Evolutionary conservation across 2,888 invertebrate genomes (phyloP).

Genomic region (Pterostichus niger): DNA sequence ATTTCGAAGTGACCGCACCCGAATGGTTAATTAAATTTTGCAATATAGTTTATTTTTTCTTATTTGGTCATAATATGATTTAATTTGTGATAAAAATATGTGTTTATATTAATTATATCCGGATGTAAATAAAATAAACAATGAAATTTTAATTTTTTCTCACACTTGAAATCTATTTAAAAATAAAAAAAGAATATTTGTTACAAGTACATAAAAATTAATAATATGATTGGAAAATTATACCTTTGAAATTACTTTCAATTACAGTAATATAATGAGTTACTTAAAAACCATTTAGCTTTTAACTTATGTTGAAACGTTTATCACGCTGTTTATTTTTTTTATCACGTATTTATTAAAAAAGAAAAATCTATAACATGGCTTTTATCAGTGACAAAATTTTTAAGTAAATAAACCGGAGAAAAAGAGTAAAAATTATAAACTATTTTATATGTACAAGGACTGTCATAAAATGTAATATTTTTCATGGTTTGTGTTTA

Average conservation of each 20-base stretch:
- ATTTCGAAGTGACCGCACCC: slow-evolving; percentile 8
- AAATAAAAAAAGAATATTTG: not conserved
- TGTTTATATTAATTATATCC: too few species aligned
- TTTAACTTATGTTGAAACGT: not conserved
- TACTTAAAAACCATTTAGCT: slow-evolving; percentile 2
- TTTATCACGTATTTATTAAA: slow-evolving; percentile 4
- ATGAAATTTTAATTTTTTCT: too few species aligned
- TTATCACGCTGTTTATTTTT: slow-evolving; percentile 32
- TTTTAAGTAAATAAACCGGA: slow-evolving; percentile 16
- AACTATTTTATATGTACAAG: not conserved
- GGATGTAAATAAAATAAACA: too few species aligned
- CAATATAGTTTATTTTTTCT: too few species aligned
- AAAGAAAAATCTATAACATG: not conserved
- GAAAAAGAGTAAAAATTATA: not conserved
- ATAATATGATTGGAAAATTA: slow-evolving; percentile 18
- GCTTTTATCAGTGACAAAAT: slow-evolving; percentile 3
- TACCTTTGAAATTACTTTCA: slow-evolving; percentile 16
- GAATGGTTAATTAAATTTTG: not conserved
- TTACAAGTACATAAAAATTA: slow-evolving; percentile 10
- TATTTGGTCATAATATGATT: too few species aligned
- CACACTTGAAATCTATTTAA: too few species aligned
- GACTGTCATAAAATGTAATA: slow-evolving; percentile 16
- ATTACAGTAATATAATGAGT: slow-evolving; percentile 24
- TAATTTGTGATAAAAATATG: too few species aligned
- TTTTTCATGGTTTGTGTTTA: not conserved